phyloP scores from a whole-genome alignment of 1,140 invertebrate species.

The Aphelenchoides fujianensis region DNA sequence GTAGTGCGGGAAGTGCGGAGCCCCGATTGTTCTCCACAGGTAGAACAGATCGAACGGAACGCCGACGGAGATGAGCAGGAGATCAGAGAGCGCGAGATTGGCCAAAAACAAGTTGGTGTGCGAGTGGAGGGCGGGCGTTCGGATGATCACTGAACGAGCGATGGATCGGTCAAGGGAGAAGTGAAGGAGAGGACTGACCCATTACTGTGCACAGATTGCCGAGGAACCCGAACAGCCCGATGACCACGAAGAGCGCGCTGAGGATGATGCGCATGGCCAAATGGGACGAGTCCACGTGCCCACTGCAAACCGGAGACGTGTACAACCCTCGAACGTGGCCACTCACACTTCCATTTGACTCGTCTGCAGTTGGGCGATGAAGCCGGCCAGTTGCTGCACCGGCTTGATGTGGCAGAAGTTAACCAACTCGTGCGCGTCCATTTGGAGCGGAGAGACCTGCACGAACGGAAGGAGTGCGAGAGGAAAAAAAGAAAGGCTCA shows the following conservation, averaged over 20 bases:
- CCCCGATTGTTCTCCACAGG: constrained; percentile 26
- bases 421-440: background rate
- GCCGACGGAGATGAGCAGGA: constrained; percentile 73
- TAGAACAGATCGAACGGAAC: constrained; percentile 65
- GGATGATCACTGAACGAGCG: constrained; percentile 84
- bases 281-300: background rate
- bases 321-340: background rate
- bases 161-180: no score
- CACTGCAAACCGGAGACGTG: background rate
- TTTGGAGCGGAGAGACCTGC: background rate
- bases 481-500: background rate
- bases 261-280: background rate
- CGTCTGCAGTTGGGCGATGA: background rate
- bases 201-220: constrained; percentile 90
- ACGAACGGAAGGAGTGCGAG: background rate
- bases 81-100: constrained; percentile 84
- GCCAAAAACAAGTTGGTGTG: constrained; percentile 87
- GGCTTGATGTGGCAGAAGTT: background rate
- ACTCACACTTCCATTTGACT: constrained; percentile 3
- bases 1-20: constrained; percentile 34
- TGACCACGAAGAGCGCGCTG: constrained; percentile 40
- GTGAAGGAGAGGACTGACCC: no score
- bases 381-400: background rate
- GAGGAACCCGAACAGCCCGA: constrained; percentile 76
- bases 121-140: constrained; percentile 86